Evolutionary conservation across 1,140 invertebrate genomes (phyloP), one percentile per base, ranked within the genome.

Genomic region (Drosophila athabasca): DNA sequence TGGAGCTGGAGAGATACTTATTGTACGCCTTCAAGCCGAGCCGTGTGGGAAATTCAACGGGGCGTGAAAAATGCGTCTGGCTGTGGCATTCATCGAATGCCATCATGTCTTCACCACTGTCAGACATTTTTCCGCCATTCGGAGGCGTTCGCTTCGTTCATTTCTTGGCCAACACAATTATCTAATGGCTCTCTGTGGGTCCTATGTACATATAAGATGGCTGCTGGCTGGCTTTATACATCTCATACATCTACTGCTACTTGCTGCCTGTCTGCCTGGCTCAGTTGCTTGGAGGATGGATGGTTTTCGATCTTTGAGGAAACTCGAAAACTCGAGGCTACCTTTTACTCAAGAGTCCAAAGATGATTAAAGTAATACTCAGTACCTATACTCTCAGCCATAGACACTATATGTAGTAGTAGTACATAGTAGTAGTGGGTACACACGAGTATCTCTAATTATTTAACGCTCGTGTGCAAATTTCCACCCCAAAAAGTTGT

Each of bases 61-160:
- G 73, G 79, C 74, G 74, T 81, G 68, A 81, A 82, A 59, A 72
- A 64, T 76, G 74, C 64, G 45, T 58, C 64, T 60, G 69, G 44
- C 50, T 17, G 46, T 45, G 41, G 49, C 72, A 50, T 9, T 53
- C n/a, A 17, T 51, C 59, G 26, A 62, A 74, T 60, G 41, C 22
- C 68, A 39, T 4, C 11, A 11, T 39, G 35, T 11, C 35, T 35
- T 15, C 50, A 43, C 68, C 43, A 52, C 57, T 58, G 35, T 22
- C 29, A 39, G 11, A 39, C 35, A 11, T 11, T 35, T 35, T 35
- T 35, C 3, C 9, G 11, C 11, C 35, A 13, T 11, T 9, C n/a
- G 55, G n/a, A 51, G 35, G 55, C 31, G 31, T 9, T 31, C 62
- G 66, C 66, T 66, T 60, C 43, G 35, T 1, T 39, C 11, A 39